phyloP scores from a whole-genome alignment of 1,140 invertebrate genomes.

The Habropoda laboriosa region DNA sequence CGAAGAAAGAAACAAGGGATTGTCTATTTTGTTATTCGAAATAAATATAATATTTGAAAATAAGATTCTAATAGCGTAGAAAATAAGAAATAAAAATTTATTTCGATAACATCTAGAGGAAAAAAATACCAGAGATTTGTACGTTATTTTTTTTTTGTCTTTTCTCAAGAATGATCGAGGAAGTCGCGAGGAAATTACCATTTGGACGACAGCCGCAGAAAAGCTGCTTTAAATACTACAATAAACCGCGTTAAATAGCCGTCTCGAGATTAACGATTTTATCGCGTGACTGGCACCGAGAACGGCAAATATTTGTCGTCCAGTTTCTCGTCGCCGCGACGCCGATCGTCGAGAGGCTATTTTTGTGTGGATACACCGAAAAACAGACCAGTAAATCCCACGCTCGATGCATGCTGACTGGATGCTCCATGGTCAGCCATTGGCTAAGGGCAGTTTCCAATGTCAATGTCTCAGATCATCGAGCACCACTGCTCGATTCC shows the following conservation, averaged over 20 bases:
- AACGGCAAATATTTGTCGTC: conserved; percentile 20
- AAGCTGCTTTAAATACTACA: conserved; percentile 23
- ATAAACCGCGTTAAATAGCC: conserved; percentile 10
- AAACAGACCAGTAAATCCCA: not conserved
- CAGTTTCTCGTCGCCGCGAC: not conserved
- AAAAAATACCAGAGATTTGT: not conserved
- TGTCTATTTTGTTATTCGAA: too few species aligned
- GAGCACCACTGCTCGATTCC: not conserved
- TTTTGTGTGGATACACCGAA: not conserved
- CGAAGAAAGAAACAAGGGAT: too few species aligned
- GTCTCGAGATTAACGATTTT: conserved; percentile 6
- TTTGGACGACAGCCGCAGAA: not conserved
- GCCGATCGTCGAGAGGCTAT: not conserved
- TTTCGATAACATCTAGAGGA: too few species aligned
- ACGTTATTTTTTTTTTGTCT: too few species aligned
- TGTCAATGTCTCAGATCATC: conserved; percentile 37
- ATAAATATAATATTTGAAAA: too few species aligned
- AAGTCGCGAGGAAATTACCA: not conserved
- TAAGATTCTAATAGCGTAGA: too few species aligned
- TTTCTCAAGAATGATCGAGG: not conserved
- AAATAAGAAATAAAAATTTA: too few species aligned
- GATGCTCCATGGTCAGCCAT: not conserved
- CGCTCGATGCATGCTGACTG: too few species aligned
- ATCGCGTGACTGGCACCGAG: conserved; percentile 29
- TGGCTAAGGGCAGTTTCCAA: conserved; percentile 1